A percentile compares a stretch with the other conserved stretches of the same genome.
Evolutionary conservation across 2,888 invertebrate species (phyloP).

Genomic region (Periphyllus acericola): DNA sequence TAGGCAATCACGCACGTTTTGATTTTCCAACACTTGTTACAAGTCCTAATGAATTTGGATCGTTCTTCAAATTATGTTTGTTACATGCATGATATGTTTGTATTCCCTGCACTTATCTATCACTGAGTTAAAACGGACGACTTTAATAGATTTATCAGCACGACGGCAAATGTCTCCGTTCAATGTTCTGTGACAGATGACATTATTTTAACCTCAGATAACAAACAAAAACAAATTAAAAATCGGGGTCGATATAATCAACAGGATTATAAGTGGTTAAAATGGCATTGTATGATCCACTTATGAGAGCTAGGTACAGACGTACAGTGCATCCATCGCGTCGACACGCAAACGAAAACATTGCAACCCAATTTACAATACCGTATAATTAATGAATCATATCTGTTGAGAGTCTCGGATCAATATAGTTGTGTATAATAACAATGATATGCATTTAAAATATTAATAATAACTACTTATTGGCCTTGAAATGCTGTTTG

Average conservation of each 20-base stretch:
- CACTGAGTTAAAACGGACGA: neutral
- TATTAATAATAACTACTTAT: constrained; percentile 1
- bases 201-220: neutral
- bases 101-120: neutral
- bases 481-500: constrained; percentile 26
- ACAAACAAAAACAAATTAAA: constrained; percentile 22
- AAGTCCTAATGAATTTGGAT: neutral
- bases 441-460: constrained; percentile 30
- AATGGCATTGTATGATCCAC: constrained; percentile 34
- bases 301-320: too few species aligned
- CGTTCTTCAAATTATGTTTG: neutral
- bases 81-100: neutral
- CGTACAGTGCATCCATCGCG: neutral
- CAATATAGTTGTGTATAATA: constrained; percentile 19
- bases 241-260: constrained; percentile 40
- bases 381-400: constrained; percentile 8
- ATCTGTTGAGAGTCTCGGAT: neutral
- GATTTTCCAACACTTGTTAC: neutral
- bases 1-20: neutral
- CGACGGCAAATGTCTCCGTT: neutral
- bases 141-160: neutral
- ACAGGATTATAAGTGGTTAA: constrained; percentile 16
- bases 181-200: too few species aligned
- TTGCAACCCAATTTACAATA: constrained; percentile 5
- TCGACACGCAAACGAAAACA: constrained; percentile 14